Base-by-base conservation (phyloP, 2,113 vertebrate species). In the Chamaetylas fuelleborni region DNA sequence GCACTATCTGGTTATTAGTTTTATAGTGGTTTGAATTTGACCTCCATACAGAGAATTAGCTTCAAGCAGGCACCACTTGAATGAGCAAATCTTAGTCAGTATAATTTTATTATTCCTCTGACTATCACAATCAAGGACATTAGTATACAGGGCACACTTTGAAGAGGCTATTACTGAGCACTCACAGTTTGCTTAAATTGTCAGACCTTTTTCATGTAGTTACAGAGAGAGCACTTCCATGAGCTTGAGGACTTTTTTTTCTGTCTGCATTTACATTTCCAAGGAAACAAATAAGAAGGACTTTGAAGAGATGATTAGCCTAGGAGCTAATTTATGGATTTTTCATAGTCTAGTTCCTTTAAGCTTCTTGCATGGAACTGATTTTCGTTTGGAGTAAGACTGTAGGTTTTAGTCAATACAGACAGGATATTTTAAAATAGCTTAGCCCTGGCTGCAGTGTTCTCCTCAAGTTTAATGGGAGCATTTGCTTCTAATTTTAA, bases 271-370 rank as follows among this genome's bases (percentile, higher is more conserved):
- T 94, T 92, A 92, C 34, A 96, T 92, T 94, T 92, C 92, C 88
- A 96, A 90, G 82, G 93, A 94, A 92, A 95, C 85, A 94, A 96
- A 95, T 85, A 88, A 73, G 85, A 94, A 94, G 53, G 28, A 81
- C 92, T 96, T 90, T 93, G 94, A 95, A 96, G 81, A 92, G 22
- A 67, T 83, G 72, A 92, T 96, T 96, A 96, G 48, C 80, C 53
- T 92, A 48, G 71, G 79, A 97, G 76, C 64, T 92, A 92, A 94
- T 86, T 96, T 93, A 94, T 81, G 92, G 90, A 94, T 92, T 95
- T 96, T 96, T 97, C 93, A 74, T 81, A 92, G 90, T 90, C 85
- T 86, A 53, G 67, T 67, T 93, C 48, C 93, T 96, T 81, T 93
- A 45, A 92, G 51, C 31, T 14, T 60, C 67, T 94, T 96, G 51